These are phyloP conservation scores for Sinocyclocheilus maitianheensis DNA, from an alignment of 2,113 vertebrate species.

Conservation along the genomic window DNA sequence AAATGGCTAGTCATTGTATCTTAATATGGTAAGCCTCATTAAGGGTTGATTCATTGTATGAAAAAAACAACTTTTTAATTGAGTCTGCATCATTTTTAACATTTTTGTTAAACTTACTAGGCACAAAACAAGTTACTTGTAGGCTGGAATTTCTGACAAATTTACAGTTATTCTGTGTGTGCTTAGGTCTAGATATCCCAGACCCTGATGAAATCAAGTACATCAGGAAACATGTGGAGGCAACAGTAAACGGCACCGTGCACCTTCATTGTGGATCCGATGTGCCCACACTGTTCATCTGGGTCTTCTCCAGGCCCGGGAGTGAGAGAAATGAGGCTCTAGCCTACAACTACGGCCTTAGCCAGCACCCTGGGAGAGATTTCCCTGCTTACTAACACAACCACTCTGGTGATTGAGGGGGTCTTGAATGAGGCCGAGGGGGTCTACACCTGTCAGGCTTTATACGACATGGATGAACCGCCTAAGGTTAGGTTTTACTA, in stretches of 20 bases:
- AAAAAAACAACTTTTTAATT: neutral
- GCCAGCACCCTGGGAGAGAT: conserved; percentile 70
- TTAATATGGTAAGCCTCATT: neutral
- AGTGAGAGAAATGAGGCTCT: conserved; percentile 69
- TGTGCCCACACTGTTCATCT: conserved; percentile 76
- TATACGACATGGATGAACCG: conserved; percentile 67
- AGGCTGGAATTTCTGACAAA: neutral
- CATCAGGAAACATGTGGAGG: conserved; percentile 66
- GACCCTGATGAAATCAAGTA: conserved; percentile 68
- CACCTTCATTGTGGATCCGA: conserved; percentile 75
- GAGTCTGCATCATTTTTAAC: too few relatives aligned
- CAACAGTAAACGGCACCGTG: conserved; percentile 70
- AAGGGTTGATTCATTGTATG: neutral
- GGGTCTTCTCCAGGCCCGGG: conserved; percentile 81
- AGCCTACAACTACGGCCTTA: conserved; percentile 75
- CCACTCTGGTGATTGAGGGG: conserved; percentile 74
- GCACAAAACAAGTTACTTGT: too few relatives aligned
- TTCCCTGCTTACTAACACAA: conserved; percentile 71
- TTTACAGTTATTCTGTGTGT: neutral
- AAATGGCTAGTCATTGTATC: neutral
- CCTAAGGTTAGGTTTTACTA: conserved; percentile 74
- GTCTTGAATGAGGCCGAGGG: conserved; percentile 75
- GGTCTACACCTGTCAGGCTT: conserved; percentile 86
- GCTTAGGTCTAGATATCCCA: conserved; percentile 72
- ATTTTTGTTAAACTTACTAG: too few relatives aligned